Evolutionary conservation across 2,797 vertebrate genomes (phyloP).

Genomic region (Gymnothorax javanicus): DNA sequence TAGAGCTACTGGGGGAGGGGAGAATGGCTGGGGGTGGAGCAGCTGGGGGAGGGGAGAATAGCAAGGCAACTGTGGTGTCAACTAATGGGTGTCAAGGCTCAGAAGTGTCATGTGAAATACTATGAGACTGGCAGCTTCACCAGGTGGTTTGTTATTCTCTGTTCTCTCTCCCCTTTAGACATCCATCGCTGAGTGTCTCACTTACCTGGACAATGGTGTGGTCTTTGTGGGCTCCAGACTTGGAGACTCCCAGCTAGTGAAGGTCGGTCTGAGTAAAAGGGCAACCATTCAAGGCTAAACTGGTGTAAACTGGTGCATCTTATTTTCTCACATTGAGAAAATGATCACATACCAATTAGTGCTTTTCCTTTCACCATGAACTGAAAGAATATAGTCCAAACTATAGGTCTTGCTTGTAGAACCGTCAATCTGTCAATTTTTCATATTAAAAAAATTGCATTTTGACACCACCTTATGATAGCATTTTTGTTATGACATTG

Average conservation of each 20-base stretch:
- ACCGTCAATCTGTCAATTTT: too few species aligned
- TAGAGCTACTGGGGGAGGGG: too few species aligned
- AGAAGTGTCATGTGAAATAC: too few species aligned
- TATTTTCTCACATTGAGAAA: neutral
- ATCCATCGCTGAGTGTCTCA: slow-evolving; percentile 95
- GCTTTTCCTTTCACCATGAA: neutral
- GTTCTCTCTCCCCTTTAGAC: slow-evolving; percentile 71
- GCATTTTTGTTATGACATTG: too few species aligned
- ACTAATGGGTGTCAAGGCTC: too few species aligned
- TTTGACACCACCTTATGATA: too few species aligned
- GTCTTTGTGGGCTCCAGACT: slow-evolving; percentile 97
- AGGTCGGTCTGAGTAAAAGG: slow-evolving; percentile 72
- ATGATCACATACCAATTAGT: too few species aligned
- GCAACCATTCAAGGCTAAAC: neutral
- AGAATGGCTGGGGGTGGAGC: too few species aligned
- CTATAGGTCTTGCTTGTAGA: too few species aligned
- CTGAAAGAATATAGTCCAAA: neutral
- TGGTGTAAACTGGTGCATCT: neutral
- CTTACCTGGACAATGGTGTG: slow-evolving; percentile 96
- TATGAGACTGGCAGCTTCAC: neutral
- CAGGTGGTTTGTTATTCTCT: neutral
- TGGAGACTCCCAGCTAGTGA: slow-evolving; percentile 95
- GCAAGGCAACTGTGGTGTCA: too few species aligned
- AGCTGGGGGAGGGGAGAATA: too few species aligned
- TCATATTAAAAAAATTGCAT: too few species aligned